A percentile compares a stretch with the other conserved stretches of the same genome.
Evolutionary conservation across 2,113 vertebrate genomes (phyloP).

Genomic region (Zingel zingel): DNA sequence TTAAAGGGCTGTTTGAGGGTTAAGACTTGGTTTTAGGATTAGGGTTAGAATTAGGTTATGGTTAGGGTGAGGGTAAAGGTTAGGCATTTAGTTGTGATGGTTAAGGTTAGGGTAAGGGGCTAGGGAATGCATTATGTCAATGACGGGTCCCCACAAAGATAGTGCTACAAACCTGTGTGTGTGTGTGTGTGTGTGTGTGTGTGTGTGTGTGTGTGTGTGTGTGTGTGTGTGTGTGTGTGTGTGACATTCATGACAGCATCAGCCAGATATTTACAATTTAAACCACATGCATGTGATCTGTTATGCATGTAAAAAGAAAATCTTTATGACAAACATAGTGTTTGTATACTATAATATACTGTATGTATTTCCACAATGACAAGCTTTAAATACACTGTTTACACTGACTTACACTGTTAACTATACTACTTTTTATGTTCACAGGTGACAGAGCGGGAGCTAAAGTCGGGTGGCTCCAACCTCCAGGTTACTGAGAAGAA

Average conservation of each 20-base stretch:
- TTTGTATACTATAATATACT: background rate
- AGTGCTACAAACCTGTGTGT: too few relatives aligned
- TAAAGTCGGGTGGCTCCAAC: constrained; percentile 96
- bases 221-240: background rate
- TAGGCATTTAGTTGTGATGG: too few relatives aligned
- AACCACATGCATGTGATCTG: background rate
- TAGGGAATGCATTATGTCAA: too few relatives aligned
- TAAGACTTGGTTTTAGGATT: too few relatives aligned
- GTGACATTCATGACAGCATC: background rate
- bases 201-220: background rate
- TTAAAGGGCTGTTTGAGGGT: too few relatives aligned
- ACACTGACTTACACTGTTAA: background rate
- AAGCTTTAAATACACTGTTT: background rate
- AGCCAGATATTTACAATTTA: background rate
- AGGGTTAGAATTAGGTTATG: too few relatives aligned
- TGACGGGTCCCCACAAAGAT: too few relatives aligned
- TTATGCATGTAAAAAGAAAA: background rate
- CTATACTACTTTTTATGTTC: constrained; percentile 9
- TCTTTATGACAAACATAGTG: background rate
- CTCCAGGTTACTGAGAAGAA: constrained; percentile 98
- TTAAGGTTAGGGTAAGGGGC: too few relatives aligned
- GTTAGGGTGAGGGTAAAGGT: too few relatives aligned
- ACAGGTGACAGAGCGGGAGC: constrained; percentile 96
- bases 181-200: background rate
- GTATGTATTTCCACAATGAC: background rate